Conservation (phyloP, 2,113 vertebrate genomes). For the Megaceryle maxima region DNA sequence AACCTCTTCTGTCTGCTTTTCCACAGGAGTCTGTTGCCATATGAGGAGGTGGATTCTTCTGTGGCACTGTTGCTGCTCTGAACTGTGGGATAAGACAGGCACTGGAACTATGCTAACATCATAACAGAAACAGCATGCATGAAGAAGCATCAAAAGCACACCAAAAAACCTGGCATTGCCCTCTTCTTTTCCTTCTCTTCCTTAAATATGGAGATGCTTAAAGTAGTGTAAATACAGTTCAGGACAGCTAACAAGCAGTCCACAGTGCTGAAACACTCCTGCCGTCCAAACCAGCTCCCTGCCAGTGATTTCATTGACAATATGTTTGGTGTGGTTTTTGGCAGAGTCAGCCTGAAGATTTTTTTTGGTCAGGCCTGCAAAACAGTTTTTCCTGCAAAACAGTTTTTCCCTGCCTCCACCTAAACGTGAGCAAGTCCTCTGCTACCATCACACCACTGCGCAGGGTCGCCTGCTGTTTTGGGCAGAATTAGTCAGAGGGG, state of each 20-base stretch:
- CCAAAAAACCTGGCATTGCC: background rate
- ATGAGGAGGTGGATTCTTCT: slow-evolving; percentile 10
- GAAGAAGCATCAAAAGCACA: background rate
- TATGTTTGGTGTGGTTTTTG: slow-evolving; percentile 66
- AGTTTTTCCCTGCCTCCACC: slow-evolving; percentile 53
- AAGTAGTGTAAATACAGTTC: slow-evolving; percentile 22
- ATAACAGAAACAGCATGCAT: background rate
- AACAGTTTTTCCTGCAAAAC: slow-evolving; percentile 53
- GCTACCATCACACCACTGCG: background rate
- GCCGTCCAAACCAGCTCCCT: slow-evolving; percentile 33
- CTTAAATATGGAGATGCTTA: slow-evolving; percentile 24
- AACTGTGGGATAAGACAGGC: background rate
- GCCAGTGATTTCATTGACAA: slow-evolving; percentile 52
- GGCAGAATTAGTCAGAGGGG: slow-evolving; percentile 56
- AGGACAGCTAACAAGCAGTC: slow-evolving; percentile 47
- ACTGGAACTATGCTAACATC: background rate
- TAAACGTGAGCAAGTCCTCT: slow-evolving; percentile 53
- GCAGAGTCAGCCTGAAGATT: slow-evolving; percentile 30
- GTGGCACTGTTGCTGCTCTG: background rate
- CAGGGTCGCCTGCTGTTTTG: slow-evolving; percentile 40
- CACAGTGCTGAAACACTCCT: slow-evolving; percentile 60
- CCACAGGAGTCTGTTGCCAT: background rate
- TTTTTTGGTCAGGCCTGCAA: slow-evolving; percentile 37
- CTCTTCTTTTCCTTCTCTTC: slow-evolving; percentile 1
- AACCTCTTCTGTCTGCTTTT: slow-evolving; percentile 51